Evolutionary conservation across 2,888 invertebrate genomes (phyloP).

Genomic region (Stenichneumon culpator): DNA sequence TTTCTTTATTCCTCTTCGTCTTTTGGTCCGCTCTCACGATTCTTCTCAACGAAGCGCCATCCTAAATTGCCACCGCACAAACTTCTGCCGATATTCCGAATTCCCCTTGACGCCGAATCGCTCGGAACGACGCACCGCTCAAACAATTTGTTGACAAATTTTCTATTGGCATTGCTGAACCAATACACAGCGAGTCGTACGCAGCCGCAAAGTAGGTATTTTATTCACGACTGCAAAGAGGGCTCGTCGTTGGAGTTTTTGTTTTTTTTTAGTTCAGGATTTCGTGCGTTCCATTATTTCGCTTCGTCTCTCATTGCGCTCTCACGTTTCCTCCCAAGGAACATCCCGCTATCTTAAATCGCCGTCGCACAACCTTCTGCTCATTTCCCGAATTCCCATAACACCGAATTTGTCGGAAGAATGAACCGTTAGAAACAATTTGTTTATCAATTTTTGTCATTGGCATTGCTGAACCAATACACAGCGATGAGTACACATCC

Average conservation of each 20-base stretch:
- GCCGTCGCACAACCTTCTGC: background rate
- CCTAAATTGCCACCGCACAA: too few relatives aligned
- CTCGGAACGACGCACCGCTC: too few relatives aligned
- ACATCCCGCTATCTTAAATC: background rate
- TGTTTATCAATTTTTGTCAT: background rate
- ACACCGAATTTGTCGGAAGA: background rate
- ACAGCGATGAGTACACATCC: background rate
- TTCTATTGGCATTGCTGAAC: background rate
- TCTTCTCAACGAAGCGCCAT: too few relatives aligned
- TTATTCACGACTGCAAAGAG: conserved; percentile 15
- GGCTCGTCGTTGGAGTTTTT: conserved; percentile 7
- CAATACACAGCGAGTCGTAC: background rate
- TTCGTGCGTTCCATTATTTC: conserved; percentile 3
- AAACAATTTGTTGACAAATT: too few relatives aligned
- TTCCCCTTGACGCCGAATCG: too few relatives aligned
- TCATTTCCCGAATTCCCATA: background rate
- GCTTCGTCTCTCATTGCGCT: too few relatives aligned
- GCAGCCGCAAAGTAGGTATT: background rate
- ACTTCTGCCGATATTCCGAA: too few relatives aligned
- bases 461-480: background rate
- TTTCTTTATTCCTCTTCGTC: too few relatives aligned
- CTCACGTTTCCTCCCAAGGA: too few relatives aligned
- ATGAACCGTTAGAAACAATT: background rate
- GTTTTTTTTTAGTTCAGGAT: conserved; percentile 2
- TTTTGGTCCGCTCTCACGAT: too few relatives aligned